Evolutionary conservation across 1,140 invertebrate species (phyloP).

Genomic region (Cydia amplana): DNA sequence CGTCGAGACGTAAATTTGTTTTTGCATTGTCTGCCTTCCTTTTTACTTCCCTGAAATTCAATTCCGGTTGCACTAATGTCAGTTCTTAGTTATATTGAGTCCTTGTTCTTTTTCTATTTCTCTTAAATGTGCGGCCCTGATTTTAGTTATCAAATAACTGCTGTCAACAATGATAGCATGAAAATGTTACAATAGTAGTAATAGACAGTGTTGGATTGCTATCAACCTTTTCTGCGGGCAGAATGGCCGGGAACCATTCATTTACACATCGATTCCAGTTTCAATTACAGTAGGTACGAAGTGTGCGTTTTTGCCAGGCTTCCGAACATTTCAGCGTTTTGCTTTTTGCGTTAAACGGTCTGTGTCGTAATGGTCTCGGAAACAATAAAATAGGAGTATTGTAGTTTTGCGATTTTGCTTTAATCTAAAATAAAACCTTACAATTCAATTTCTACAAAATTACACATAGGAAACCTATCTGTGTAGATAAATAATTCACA

Average conservation of each 20-base stretch:
- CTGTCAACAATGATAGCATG: not conserved
- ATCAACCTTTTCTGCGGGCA: conserved; percentile 19
- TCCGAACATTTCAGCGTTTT: conserved; percentile 43
- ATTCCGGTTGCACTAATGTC: conserved; percentile 32
- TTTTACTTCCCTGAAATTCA: not conserved
- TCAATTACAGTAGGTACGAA: conserved; percentile 44
- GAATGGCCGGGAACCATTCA: conserved; percentile 37
- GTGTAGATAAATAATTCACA: not conserved
- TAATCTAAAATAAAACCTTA: conserved; percentile 6
- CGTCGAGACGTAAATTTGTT: conserved; percentile 35
- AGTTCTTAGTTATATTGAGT: conserved; percentile 34
- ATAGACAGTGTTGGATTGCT: not conserved
- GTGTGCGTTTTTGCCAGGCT: conserved; percentile 42
- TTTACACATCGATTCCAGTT: conserved; percentile 42
- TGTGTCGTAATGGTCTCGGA: conserved; percentile 51
- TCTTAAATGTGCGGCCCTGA: not conserved
- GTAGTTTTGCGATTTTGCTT: conserved; percentile 43
- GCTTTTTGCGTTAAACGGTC: conserved; percentile 56
- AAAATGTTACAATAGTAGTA: not conserved
- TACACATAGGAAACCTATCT: too few relatives aligned
- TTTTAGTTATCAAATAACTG: not conserved
- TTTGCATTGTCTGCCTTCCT: not conserved
- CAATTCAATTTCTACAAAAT: not conserved
- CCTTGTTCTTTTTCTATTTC: not conserved
- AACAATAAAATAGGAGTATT: conserved; percentile 50